Evolutionary conservation across 2,888 invertebrate genomes (phyloP).

Genomic region (Sphaerophoria taeniata): DNA sequence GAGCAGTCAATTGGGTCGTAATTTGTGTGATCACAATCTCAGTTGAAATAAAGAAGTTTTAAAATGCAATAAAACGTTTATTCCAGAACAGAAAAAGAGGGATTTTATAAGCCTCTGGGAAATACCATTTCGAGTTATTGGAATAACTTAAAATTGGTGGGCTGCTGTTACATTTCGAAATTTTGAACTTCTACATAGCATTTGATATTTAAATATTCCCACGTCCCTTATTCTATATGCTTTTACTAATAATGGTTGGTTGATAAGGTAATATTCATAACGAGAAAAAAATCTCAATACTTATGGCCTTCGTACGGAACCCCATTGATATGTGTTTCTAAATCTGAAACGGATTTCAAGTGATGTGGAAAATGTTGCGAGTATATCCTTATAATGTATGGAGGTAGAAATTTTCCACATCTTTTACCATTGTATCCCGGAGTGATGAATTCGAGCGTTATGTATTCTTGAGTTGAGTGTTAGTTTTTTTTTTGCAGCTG

Average conservation of each 20-base stretch:
- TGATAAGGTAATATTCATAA: not conserved
- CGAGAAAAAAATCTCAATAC: not conserved
- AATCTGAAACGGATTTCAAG: conserved; percentile 37
- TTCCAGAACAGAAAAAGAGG: no score
- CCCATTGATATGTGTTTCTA: conserved; percentile 17
- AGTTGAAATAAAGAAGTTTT: no score
- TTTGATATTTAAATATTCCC: no score
- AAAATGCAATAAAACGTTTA: no score
- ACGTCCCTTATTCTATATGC: no score
- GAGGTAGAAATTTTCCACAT: conserved; percentile 30
- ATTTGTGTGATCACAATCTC: no score
- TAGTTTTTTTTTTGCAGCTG: not conserved
- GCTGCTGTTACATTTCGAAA: no score
- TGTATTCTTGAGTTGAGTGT: conserved; percentile 26
- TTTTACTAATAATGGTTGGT: not conserved
- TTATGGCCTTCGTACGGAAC: not conserved
- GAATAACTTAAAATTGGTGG: no score
- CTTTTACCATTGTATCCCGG: conserved; percentile 40
- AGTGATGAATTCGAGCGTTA: conserved; percentile 55
- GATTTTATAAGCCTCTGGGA: no score
- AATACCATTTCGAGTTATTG: no score
- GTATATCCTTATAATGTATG: not conserved
- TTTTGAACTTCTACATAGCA: no score
- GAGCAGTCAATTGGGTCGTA: not conserved
- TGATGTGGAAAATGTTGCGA: conserved; percentile 12